Evolutionary conservation across 2,797 vertebrate species (phyloP), one percentile per base, ranked within the genome.

Genomic region (Ptychobarbus kaznakovi): DNA sequence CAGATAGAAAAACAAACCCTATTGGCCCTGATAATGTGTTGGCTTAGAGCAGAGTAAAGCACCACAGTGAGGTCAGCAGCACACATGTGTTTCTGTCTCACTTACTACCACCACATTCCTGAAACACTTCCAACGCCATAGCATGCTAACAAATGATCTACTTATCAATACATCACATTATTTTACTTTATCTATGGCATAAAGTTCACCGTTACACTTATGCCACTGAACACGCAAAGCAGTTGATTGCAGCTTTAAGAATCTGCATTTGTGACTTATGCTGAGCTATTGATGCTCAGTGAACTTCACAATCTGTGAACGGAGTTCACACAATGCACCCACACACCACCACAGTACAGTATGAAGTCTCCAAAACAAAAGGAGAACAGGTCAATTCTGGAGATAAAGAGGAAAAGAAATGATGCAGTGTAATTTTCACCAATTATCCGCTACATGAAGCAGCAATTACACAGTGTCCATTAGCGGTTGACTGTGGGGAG

Each of bases 381-480:
- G 13, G 61, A 56, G 49, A 79, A 65, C 15, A 46, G 40, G 40
- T 28, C 88, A 88, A 86, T 86, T 89, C 91, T n/a, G 82, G 80
- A 68, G 42, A 65, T 84, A 87, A 86, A 86, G 86, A 89, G 89
- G 91, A 63, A 56, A 74, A 58, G 11, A 82, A 92, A 80, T 85
- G 79, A 90, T 90, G 94, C 94, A 95, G 93, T 97, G 96, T 97
- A 97, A 98, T 98, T 98, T 97, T 96, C 96, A 94, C 96, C 96
- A 97, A 97, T 98, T 97, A 97, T 92, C 93, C 94, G 94, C 92
- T 89, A 94, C 95, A 96, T 97, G 96, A 96, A 96, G 95, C 95
- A 96, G 95, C 96, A 97, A 98, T 97, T 98, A 97, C 94, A 94
- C 74, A 86, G 75, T 75, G 86, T 85, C 84, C 80, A 86, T 85